Base-by-base conservation (phyloP, 2,113 vertebrate species). In the Bucco capensis region DNA sequence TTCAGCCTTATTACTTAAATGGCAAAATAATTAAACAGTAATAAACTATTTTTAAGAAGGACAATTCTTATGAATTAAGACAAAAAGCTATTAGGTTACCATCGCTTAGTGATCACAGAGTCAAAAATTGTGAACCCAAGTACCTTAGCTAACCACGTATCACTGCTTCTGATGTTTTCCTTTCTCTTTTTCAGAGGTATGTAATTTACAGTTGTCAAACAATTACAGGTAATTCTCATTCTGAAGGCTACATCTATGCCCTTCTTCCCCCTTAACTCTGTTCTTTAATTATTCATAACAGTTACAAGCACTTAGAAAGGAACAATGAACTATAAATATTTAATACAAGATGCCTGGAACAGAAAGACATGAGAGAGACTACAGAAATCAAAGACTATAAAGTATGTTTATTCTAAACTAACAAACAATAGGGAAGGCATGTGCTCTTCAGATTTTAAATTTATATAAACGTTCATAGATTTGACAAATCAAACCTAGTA, bases 271-370 rank as follows among this genome's bases (percentile, higher is more conserved):
- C 84, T 95, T 94, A 87, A 91, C 76, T 95, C 49, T 77, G 37
- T 72, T 71, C 61, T 91, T 95, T 93, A 89, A 93, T 94, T 89
- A 97, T 96, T 96, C 90, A 92, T 83, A 85, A 72, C 80, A 93
- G 47, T 89, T 89, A 90, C 51, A 84, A 79, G 88, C 92, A 94
- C 92, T 96, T 95, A 90, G 87, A 92, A 92, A 94, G 78, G 57
- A 95, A 93, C 67, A 92, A 83, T 27, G 91, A 95, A 38, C 31
- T 74, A 88, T 95, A 86, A 96, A 96, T 94, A 90, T 95, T 93
- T 95, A 88, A 95, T 88, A 90, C 9, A 57, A 73, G 70, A 82
- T 66, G 84, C 57, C 25, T 89, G n/a, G 66, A 88, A 89, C 10
- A 95, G 61, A 93, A 66, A 65, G 42, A 86, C 64, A 64, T 30